These are phyloP conservation scores for Apolygus lucorum DNA, from an alignment of 1,140 invertebrate species.

Conservation along the genomic window DNA sequence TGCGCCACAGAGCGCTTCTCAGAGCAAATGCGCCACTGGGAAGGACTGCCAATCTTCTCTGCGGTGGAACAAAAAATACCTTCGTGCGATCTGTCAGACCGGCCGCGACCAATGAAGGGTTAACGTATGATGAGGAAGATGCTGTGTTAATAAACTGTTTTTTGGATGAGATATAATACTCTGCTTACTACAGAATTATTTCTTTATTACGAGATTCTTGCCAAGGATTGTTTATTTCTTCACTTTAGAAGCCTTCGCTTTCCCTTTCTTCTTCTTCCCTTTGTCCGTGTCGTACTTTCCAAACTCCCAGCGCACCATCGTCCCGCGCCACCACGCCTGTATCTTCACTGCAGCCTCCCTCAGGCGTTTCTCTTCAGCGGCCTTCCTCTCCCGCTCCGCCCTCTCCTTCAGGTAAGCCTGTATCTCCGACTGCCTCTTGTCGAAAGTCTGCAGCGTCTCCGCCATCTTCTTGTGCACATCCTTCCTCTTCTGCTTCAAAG, in stretches of 20 bases:
- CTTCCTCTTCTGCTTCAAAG: neutral
- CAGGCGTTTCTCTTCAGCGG: neutral
- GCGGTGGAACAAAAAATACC: no score
- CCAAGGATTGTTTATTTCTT: no score
- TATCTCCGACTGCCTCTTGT: constrained; percentile 13
- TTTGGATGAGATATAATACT: no score
- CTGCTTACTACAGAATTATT: no score
- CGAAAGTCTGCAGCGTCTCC: neutral
- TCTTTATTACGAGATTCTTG: no score
- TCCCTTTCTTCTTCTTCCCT: constrained; percentile 23
- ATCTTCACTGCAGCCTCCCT: constrained; percentile 12
- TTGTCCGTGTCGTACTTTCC: constrained; percentile 13
- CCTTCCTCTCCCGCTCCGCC: neutral
- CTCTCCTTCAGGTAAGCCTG: constrained; percentile 3
- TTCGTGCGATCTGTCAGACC: no score
- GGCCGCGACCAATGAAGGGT: no score
- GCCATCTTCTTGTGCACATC: constrained; percentile 8
- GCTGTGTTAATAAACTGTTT: no score
- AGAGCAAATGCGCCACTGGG: no score
- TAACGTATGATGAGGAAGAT: no score
- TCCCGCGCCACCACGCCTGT: constrained; percentile 22
- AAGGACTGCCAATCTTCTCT: no score
- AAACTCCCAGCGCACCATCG: constrained; percentile 22
- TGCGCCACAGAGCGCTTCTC: no score
- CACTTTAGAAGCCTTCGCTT: neutral